Base-by-base conservation (phyloP, 2,888 invertebrate species). In the Cosmia pyralina region DNA sequence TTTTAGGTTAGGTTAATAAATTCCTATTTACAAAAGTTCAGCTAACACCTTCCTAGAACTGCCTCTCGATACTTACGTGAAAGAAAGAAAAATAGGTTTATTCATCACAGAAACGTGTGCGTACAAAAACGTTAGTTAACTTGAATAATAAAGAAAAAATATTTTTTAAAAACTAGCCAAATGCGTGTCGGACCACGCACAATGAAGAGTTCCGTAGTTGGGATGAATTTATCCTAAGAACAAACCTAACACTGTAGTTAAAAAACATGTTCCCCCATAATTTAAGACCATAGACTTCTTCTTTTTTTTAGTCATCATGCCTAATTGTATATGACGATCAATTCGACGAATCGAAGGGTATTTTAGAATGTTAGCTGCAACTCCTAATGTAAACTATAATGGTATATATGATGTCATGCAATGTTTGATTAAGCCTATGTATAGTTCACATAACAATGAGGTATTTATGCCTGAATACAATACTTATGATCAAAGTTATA, bases 381-480 rank as follows among this genome's bases (percentile, higher is more conserved):
- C 41, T 59, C 63, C 10, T 41, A 52, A 41, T 41, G 22, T 19
- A 17, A 46, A 38, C 28, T 46, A 5, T 58, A 73, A 80, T 41
- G 17, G 50, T 48, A n/a, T n/a, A n/a, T n/a, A 57, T 63, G 38
- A 46, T 63, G 44, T 41, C 74, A 63, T 52, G 50, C 44, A 13
- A 73, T 73, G 13, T 28, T 38, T 63, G 62, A 50, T 62, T 46
- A 70, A 10, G 44, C 28, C 17, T 46, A 46, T 55, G 57, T 38
- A 38, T 57, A 34, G 15, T 50, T 8, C 13, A 52, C 28, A 19
- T 41, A 28, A n/a, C 28, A 66, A 67, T 55, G 15, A 11, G 28
- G 11, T 38, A 19, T 41, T 48, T 38, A n/a, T 77, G 13, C n/a
- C 38, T 48, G 34, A 22, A 67, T 48, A 48, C 7, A 13, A 17